phyloP scores from a whole-genome alignment of 2,113 vertebrate genomes.

The Acanthochromis polyacanthus region DNA sequence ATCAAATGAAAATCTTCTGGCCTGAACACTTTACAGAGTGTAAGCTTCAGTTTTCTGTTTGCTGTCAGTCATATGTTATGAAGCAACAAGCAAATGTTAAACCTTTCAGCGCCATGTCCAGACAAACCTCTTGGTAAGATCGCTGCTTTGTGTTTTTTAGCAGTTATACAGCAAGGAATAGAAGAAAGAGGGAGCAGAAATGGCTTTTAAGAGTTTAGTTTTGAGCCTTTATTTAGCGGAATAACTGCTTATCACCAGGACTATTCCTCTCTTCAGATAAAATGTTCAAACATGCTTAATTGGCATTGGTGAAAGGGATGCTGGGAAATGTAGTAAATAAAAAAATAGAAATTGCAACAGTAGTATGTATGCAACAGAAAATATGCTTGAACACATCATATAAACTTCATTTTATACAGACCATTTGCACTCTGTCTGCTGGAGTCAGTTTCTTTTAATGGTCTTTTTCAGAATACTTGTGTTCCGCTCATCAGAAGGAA shows the following conservation, averaged over 20 bases:
- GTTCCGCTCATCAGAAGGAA: constrained; percentile 16
- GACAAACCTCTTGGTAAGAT: constrained; percentile 21
- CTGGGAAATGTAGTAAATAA: constrained; percentile 15
- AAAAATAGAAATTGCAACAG: background rate
- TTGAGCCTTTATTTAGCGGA: background rate
- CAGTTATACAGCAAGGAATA: too few relatives aligned
- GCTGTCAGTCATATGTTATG: background rate
- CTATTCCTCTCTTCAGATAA: background rate
- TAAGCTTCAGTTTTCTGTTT: background rate
- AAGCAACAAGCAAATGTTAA: background rate
- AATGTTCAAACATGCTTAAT: background rate
- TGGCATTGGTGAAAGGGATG: background rate
- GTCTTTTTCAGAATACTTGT: background rate
- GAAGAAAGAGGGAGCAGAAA: background rate
- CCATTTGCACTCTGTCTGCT: background rate
- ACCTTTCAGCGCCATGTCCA: background rate
- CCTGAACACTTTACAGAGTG: too few relatives aligned
- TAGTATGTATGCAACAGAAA: background rate
- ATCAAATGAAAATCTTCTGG: too few relatives aligned
- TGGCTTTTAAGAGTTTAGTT: background rate
- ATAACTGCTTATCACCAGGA: background rate
- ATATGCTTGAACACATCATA: background rate
- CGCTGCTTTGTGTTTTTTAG: background rate
- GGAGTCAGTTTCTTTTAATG: background rate
- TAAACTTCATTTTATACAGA: background rate